Percentiles rank a stretch among this genome's conserved stretches.
Conservation (phyloP, 1,140 invertebrate species). For the Cataglyphis hispanica region DNA sequence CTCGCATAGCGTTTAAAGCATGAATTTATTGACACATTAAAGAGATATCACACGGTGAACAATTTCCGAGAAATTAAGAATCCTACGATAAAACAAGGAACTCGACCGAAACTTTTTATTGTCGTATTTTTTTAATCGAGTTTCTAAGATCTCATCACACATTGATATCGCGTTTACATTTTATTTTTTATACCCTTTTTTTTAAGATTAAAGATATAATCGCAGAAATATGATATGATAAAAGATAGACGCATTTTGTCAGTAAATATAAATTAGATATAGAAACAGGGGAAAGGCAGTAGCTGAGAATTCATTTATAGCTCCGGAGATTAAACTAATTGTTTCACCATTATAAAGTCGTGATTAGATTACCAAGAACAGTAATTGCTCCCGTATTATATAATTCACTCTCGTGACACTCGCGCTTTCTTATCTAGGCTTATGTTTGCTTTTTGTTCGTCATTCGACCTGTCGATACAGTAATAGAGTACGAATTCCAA, state of each 20-base stretch:
- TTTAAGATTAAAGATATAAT: neutral
- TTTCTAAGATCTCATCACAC: neutral
- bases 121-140: neutral
- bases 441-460: conserved; percentile 54
- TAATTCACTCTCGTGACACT: conserved; percentile 17
- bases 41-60: conserved; percentile 7
- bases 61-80: conserved; percentile 45
- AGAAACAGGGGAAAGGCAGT: too few species aligned
- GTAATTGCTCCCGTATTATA: conserved; percentile 29
- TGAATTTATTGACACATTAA: conserved; percentile 34
- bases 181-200: neutral
- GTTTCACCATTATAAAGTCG: neutral
- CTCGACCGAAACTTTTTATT: neutral
- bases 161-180: neutral
- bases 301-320: neutral
- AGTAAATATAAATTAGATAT: conserved; percentile 3
- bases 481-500: conserved; percentile 61
- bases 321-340: neutral
- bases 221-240: neutral
- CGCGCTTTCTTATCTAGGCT: conserved; percentile 37
- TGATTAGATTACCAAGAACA: conserved; percentile 12
- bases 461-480: conserved; percentile 42
- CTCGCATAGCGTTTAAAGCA: neutral
- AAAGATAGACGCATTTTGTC: neutral
- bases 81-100: neutral